A percentile compares a stretch with the other conserved stretches of the same genome.
Conservation (phyloP, 92 coral and sea anemone species). For the Galaxea fascicularis region DNA sequence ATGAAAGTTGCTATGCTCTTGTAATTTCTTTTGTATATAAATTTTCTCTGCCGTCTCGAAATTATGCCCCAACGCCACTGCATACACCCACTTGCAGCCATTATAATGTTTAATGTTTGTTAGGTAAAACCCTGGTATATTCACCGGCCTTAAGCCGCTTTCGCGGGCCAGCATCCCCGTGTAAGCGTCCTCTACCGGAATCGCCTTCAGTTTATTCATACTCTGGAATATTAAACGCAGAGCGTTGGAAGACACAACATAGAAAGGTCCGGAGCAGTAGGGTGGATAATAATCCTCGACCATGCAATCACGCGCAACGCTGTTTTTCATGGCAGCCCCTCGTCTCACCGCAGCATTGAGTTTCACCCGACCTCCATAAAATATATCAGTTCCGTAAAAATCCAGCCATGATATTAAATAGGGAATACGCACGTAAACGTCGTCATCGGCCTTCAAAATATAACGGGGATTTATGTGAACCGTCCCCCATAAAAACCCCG, state of each 20-base stretch:
- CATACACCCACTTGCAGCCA: conserved; percentile 14
- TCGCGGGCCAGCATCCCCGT: conserved; percentile 7
- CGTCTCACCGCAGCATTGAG: background rate
- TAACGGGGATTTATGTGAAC: conserved; percentile 7
- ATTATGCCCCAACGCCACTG: conserved; percentile 30
- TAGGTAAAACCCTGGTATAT: conserved; percentile 10
- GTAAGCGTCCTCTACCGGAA: conserved; percentile 34
- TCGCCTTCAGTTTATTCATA: background rate
- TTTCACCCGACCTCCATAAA: conserved; percentile 24
- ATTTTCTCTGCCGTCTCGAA: background rate
- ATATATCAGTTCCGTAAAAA: background rate
- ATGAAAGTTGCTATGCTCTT: background rate
- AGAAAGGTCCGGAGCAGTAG: conserved; percentile 26
- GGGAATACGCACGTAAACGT: conserved; percentile 27
- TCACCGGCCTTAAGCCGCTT: background rate
- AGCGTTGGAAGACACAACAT: background rate
- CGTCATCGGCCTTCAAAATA: conserved; percentile 32
- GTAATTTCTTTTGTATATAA: background rate
- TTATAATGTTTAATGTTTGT: background rate
- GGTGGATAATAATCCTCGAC: background rate
- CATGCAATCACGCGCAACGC: conserved; percentile 7
- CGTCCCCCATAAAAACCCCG: conserved; percentile 25
- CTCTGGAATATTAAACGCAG: background rate
- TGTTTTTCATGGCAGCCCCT: background rate
- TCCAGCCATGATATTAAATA: conserved; percentile 20